Evolutionary conservation across 37 sponge, comb jelly and placozoan genomes (phyloP).

Genomic region (Spongia lamella): DNA sequence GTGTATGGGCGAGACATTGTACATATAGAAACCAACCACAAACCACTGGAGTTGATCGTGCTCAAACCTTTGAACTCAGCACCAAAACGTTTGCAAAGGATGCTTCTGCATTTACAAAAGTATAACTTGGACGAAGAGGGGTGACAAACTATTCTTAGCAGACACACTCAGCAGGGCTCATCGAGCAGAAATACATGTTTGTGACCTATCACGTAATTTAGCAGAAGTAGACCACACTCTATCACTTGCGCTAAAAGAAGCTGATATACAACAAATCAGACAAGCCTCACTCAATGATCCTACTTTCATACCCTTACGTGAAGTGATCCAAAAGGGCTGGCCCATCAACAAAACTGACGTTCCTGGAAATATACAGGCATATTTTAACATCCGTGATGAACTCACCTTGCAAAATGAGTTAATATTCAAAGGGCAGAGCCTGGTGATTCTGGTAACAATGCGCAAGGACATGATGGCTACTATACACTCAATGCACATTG

Average conservation of each 20-base stretch:
- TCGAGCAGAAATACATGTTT: slow-evolving; percentile 1
- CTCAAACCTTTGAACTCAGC: slow-evolving; percentile 43
- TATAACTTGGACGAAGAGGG: slow-evolving; percentile 48
- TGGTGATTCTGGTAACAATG: no score
- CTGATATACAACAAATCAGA: background rate
- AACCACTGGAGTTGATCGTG: slow-evolving; percentile 38
- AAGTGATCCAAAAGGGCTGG: slow-evolving; percentile 27
- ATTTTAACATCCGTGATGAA: slow-evolving; percentile 19
- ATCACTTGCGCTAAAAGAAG: slow-evolving; percentile 6
- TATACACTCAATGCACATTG: slow-evolving; percentile 11
- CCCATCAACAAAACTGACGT: slow-evolving; percentile 29
- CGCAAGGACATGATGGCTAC: background rate
- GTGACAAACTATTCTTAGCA: slow-evolving; percentile 28
- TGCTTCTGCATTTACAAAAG: slow-evolving; percentile 43
- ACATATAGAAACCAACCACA: slow-evolving; percentile 43
- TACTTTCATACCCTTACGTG: background rate
- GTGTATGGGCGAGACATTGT: slow-evolving; percentile 37
- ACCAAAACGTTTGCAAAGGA: slow-evolving; percentile 48
- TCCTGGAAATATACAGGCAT: slow-evolving; percentile 4
- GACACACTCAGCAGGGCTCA: slow-evolving; percentile 49
- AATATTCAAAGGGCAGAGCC: no score
- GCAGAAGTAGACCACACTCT: slow-evolving; percentile 28
- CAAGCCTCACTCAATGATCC: slow-evolving; percentile 26
- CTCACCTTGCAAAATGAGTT: background rate
- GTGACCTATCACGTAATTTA: slow-evolving; percentile 3